These are phyloP conservation scores for Nipponacmea schrenckii DNA, from an alignment of 2,888 invertebrate genomes.

Conservation along the genomic window DNA sequence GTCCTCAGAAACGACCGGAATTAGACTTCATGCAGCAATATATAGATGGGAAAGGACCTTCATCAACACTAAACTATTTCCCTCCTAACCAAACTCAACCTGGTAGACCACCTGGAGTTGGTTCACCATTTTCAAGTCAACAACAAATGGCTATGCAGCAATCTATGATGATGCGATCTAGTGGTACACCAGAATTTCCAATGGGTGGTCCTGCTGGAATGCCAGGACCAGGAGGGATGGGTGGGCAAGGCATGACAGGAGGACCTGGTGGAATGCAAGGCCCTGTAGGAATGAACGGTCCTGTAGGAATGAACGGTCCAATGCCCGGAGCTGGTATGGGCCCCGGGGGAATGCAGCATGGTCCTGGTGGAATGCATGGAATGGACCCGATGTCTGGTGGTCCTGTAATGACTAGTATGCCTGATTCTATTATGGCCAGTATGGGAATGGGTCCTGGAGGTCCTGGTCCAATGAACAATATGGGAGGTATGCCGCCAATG, in stretches of 20 bases:
- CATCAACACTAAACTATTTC: conserved; percentile 80
- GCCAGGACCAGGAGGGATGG: conserved; percentile 21
- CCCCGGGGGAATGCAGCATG: conserved; percentile 27
- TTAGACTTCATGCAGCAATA: conserved; percentile 81
- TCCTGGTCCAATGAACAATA: conserved; percentile 35
- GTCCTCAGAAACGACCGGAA: conserved; percentile 40
- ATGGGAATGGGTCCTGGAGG: conserved; percentile 27
- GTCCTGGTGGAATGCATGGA: conserved; percentile 35
- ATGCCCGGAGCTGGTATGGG: conserved; percentile 19
- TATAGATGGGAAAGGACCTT: conserved; percentile 78
- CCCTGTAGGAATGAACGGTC: neutral
- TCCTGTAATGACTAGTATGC: conserved; percentile 38
- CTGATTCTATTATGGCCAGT: conserved; percentile 32
- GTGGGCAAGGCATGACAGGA: conserved; percentile 32
- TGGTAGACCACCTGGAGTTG: conserved; percentile 32
- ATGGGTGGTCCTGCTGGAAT: conserved; percentile 27
- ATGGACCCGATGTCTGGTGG: conserved; percentile 35
- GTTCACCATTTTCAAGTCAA: conserved; percentile 33
- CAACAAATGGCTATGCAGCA: conserved; percentile 41
- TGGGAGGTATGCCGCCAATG: conserved; percentile 35
- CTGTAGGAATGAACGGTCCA: neutral
- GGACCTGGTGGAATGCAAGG: conserved; percentile 26
- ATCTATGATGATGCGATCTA: conserved; percentile 39
- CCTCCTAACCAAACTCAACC: conserved; percentile 34
- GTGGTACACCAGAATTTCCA: conserved; percentile 25